Evolutionary conservation across 64 coral and sea anemone genomes (phyloP).

Genomic region (Hydrozoanthus tunicans): DNA sequence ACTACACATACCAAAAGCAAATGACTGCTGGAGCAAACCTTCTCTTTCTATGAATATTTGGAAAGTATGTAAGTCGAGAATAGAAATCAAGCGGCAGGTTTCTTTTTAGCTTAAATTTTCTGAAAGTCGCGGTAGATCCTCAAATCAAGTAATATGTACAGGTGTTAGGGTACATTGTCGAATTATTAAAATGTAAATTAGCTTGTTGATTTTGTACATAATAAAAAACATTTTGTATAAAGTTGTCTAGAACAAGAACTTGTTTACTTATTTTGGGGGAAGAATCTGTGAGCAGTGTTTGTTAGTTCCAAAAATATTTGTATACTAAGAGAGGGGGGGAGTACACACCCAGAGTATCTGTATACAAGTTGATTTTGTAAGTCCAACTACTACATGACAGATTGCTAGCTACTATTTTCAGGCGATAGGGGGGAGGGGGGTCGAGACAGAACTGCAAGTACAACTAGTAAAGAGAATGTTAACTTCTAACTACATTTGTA

Average conservation of each 20-base stretch:
- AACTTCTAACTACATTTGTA: too few species aligned
- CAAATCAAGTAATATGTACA: slow-evolving; percentile 21
- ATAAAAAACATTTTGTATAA: slow-evolving; percentile 42
- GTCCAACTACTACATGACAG: too few species aligned
- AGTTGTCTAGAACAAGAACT: not conserved
- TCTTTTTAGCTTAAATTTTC: not conserved
- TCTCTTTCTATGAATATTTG: not conserved
- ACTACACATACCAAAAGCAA: not conserved
- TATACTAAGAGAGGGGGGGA: too few species aligned
- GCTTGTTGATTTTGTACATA: slow-evolving; percentile 54
- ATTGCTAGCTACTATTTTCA: too few species aligned
- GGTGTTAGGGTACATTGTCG: slow-evolving; percentile 18
- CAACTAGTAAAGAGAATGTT: too few species aligned
- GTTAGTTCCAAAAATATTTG: too few species aligned
- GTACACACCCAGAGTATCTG: too few species aligned
- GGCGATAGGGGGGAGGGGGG: too few species aligned
- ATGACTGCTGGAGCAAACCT: not conserved
- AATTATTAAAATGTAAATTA: slow-evolving; percentile 42
- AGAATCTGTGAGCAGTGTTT: too few species aligned
- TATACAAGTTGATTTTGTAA: too few species aligned
- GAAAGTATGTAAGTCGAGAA: not conserved
- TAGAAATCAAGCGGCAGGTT: not conserved
- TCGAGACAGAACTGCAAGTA: too few species aligned
- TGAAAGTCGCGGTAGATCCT: not conserved
- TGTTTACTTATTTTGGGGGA: too few species aligned